Evolutionary conservation across 2,888 invertebrate genomes (phyloP), one percentile per base, ranked within the genome.

Genomic region (Stictocephala bisonia): DNA sequence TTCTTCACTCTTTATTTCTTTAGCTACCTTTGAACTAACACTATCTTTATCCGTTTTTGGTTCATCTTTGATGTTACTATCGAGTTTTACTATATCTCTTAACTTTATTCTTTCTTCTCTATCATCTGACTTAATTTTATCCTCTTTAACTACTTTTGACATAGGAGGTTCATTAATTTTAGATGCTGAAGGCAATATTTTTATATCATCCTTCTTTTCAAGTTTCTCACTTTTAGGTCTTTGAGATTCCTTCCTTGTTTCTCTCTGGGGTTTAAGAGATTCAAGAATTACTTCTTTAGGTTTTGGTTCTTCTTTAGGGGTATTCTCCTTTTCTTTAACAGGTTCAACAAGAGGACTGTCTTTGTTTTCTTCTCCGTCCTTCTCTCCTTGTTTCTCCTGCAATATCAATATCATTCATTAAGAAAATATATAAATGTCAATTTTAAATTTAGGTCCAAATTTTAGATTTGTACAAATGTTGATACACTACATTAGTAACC

Each of bases 201-300:
- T 81, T 77, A 78, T 84, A 84, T 78, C 60, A 3, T 72, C 72
- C 27, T 77, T 82, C 67, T 74, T 82, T 76, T 82, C 81, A 82
- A 82, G 74, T 77, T 82, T 77, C 48, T 81, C 77, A 83, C 72
- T 48, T 72, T 53, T 58, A 41, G 31, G 58, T 22, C 58, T 66
- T 58, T 69, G 53, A 31, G 48, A 64, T 72, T 74, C 66, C 70
- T 74, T 60, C 67, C 68, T 15, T 22, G 66, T 15, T 56, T 75
- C 72, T 50, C 70, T 75, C 26, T 20, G 18, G 24, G 58, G 64
- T 64, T 75, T 75, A 40, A 48, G 26, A 18, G 50, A 51, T 22
- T 71, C 74, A 11, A 29, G 18, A 50, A 53, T 20, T 9, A 44
- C 27, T 35, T 70, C 72, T 41, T 74, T 74, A 35, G 71, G 56